Base-by-base conservation (phyloP, 2,888 invertebrate species). In the Cetonia aurata region DNA sequence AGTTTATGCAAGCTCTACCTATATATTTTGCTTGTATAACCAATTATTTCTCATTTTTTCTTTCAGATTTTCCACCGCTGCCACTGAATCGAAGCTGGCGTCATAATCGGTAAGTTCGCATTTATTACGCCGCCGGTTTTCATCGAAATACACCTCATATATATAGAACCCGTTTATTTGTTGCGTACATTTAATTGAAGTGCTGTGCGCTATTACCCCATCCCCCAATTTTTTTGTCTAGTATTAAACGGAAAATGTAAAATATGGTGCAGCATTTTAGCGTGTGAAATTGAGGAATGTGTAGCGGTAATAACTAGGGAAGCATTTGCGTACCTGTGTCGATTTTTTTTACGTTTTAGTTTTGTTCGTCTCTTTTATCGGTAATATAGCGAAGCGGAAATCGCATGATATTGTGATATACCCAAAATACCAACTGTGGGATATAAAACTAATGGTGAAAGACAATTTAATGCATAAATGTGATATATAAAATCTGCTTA, bases 71-170 rank as follows among this genome's bases (percentile, higher is more conserved):
- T 10, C 44, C 59, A 44, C 44, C 8, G 59, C 25, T 44, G 12
- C 42, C 59, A 19, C 17, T 44, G 44, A 59, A 42, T 12, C 42
- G 42, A 44, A 67, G 72, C 69, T 70, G 46, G 57, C 74, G 67
- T 71, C 74, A 69, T 52, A 71, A 69, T 67, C 57, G 74, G 74
- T 74, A 67, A 67, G 74, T 59, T 44, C 12, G n/a, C 59, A 44
- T 59, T 59, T 31, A 19, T n/a, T 53, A 59, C 25, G 6, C 6
- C 71, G 13, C 17, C 50, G 31, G 46, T 66, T 66, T 37, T 59
- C 33, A 25, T 13, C 48, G 19, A 8, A 19, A 62, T 33, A 52
- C 8, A 52, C 6, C 41, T n/a, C 52, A 12, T 52, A 52, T 17
- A 41, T 25, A 25, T 25, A 25, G 25, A 25, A 25, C 25, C 4